Evolutionary conservation across 2,888 invertebrate genomes (phyloP), one percentile per base, ranked within the genome.

Genomic region (Agrotis exclamationis): DNA sequence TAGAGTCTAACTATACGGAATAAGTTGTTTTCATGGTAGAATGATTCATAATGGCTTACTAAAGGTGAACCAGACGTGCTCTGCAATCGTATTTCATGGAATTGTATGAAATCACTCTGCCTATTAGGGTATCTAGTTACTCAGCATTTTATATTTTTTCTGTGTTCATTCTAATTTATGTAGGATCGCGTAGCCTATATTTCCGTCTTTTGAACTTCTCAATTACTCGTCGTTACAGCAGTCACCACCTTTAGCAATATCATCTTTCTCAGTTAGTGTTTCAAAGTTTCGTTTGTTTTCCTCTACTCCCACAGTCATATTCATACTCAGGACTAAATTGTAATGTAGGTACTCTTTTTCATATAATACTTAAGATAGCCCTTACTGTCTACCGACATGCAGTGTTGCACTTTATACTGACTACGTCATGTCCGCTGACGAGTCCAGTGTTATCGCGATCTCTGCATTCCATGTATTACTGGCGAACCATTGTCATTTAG

Each of bases 381-480:
- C 14, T 47, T 47, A 6, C 18, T n/a, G 44, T 2, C 16, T 7
- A 67, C 24, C 14, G n/a, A 66, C 76, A 58, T 39, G 20, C 24
- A 28, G 14, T 20, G 57, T 53, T 44, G 18, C n/a, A 48, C 16
- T 48, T 48, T n/a, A 44, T 44, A 16, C 47, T 18, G 48, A 45
- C 13, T 11, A 13, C 22, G 20, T 28, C 47, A 58, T 33, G 58
- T 71, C 50, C 50, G 50, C 45, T 60, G 54, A 71, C 59, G 33
- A 63, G 53, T 59, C 28, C n/a, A 58, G 18, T 13, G 74, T 54
- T 75, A 73, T 79, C 74, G 53, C 53, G 48, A 75, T 79, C 58
- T 48, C 6, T 53, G 18, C 58, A 72, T 72, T 58, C 51, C 53
- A 75, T 45, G 47, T 18, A 56, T 48, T 50, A 72, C 56, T 18